Base-by-base conservation (phyloP, 2,888 invertebrate species). In the Drosophila borborema region DNA sequence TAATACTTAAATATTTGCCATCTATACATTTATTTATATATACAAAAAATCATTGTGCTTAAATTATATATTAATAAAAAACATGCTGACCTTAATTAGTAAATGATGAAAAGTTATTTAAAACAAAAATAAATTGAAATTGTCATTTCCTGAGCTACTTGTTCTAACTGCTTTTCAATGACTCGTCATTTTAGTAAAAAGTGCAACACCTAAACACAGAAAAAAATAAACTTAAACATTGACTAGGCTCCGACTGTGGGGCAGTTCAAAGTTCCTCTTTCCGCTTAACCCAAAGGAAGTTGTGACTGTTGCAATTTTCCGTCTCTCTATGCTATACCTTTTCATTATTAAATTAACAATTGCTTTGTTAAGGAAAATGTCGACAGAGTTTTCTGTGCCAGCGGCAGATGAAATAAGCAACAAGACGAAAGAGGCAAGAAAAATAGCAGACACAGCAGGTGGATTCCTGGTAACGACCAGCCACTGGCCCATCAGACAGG, bases 311-410 rank as follows among this genome's bases (percentile, higher is more conserved):
- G 51, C 61, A 48, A 36, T 58, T 56, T 51, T 51, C 53, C 60
- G 55, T 41, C 23, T 31, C 18, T 43, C 36, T 46, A 60, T 45
- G 28, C 28, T 54, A 9, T 38, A n/a, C 10, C 61, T 75, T 72
- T 71, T 55, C 41, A 73, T 82, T 77, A 82, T 82, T 82, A 80
- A 82, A 78, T 82, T 78, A 77, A 80, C 67, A 74, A 77, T 81
- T 77, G 59, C 72, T 61, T 81, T 74, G 75, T 78, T 78, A 67
- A 69, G 77, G 70, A 74, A 71, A 63, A 74, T 69, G 74, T 70
- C 70, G 81, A 80, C 83, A 80, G 72, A 75, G 75, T 80, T 80
- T 76, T 74, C 71, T 72, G 54, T 70, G 78, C 64, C 81, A 72
- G 81, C 69, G 66, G 54, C 48, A 58, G 20, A 45, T 31, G 53